Evolutionary conservation across 2,797 vertebrate genomes (phyloP).

Genomic region (Pipistrellus nathusii): DNA sequence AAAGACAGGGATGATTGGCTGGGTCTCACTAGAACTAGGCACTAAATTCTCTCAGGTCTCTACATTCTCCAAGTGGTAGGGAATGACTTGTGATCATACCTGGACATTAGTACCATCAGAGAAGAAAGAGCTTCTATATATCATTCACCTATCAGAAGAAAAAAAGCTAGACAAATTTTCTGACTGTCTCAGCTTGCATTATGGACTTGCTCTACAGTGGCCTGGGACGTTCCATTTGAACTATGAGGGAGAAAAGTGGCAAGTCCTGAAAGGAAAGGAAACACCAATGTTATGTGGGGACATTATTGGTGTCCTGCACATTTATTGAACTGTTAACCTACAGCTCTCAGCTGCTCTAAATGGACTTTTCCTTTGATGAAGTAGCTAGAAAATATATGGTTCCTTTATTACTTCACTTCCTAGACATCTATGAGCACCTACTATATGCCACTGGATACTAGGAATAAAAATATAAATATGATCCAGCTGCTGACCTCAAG

Average conservation of each 20-base stretch:
- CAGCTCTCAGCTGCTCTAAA: neutral
- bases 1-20: neutral
- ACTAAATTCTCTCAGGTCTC: neutral
- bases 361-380: neutral
- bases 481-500: neutral
- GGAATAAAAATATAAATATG: constrained; percentile 44
- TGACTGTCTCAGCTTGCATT: neutral
- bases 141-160: neutral
- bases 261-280: neutral
- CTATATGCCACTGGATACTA: neutral
- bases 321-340: neutral
- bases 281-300: neutral
- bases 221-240: neutral
- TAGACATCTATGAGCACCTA: neutral
- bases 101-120: neutral
- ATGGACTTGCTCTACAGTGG: neutral
- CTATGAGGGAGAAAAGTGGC: neutral
- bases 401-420: constrained; percentile 6
- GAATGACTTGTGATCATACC: neutral
- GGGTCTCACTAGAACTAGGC: neutral
- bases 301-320: neutral
- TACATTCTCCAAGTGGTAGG: neutral
- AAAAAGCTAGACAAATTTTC: neutral
- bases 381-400: neutral
- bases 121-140: neutral